Evolutionary conservation across 2,888 invertebrate genomes (phyloP), one percentile per base, ranked within the genome.

Genomic region (Rhorus exstirpatorius): DNA sequence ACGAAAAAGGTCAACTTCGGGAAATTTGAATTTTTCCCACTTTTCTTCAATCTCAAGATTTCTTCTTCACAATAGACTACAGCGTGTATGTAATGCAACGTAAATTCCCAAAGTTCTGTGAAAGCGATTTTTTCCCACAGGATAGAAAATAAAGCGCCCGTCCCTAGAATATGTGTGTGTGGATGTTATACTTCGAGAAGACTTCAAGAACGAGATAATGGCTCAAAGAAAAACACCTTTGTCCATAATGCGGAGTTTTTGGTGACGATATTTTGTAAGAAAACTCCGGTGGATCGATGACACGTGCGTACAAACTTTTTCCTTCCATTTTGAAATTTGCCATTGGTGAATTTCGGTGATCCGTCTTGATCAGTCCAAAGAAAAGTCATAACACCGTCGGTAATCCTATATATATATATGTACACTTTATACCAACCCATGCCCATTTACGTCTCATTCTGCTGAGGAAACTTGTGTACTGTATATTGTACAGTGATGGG

Each of bases 361-460:
- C 87, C 83, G 86, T 89, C 89, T 88, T 88, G 83, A 67, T 86
- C 81, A 58, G 78, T 80, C 74, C 67, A 10, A 53, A 81, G 63
- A 76, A 75, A 86, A 87, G 88, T 89, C 89, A 89, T 83, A 89
- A 89, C 88, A 89, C 46, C 46, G 38, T 53, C 49, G 58, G 51
- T 84, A 83, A 84, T 83, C 81, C 79, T 21, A 17, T 65, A 19
- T 41, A 12, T 44, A 49, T 63, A 63, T 17, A 65, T 14, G 38
- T 65, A 65, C 31, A 65, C 41, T 24, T 24, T 14, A 68, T 53
- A 68, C 53, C n/a, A 21, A 10, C 38, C 24, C 8, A 14, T 51
- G 6, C 14, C 53, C 21, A 68, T 53, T 51, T 68, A 12, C 35
- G n/a, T 67, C 21, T 21, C 3, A 53, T 17, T 19, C 49, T 60